Percentiles rank a stretch among this genome's conserved stretches.
These are phyloP conservation scores for Lycophotia porphyrea DNA, from an alignment of 2,888 invertebrate species.

Conservation along the genomic window DNA sequence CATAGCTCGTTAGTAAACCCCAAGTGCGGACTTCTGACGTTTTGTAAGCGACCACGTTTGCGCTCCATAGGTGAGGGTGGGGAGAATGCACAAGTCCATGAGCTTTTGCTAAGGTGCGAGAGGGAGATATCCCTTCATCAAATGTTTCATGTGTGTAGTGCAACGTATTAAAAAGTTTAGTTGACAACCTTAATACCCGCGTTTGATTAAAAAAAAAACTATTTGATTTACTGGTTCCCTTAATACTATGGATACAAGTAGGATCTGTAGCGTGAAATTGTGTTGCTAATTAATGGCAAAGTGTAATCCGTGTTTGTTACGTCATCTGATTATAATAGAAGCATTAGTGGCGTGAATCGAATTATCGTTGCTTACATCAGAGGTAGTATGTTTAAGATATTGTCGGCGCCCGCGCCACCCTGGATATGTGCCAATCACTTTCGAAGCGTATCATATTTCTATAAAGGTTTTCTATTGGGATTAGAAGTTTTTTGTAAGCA, in stretches of 20 bases:
- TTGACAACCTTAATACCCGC: not conserved
- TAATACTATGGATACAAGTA: not conserved
- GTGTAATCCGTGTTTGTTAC: slow-evolving; percentile 8
- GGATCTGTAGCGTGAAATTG: slow-evolving; percentile 4
- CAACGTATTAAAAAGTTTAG: not conserved
- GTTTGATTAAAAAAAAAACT: not conserved
- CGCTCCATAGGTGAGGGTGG: no score
- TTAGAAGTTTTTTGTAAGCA: not conserved
- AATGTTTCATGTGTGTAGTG: not conserved
- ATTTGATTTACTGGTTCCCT: not conserved
- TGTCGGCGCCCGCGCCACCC: no score
- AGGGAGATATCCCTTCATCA: no score
- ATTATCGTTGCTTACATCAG: not conserved
- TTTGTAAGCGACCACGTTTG: no score
- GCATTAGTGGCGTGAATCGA: not conserved
- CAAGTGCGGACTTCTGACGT: no score
- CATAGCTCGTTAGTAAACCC: no score
- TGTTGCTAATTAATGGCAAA: slow-evolving; percentile 14
- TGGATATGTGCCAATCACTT: not conserved
- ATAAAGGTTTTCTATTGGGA: not conserved
- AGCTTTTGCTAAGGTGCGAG: no score
- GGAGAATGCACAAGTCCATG: no score
- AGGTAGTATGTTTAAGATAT: no score
- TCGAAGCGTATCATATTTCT: not conserved
- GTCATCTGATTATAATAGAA: slow-evolving; percentile 3